Conservation (phyloP, 2,113 vertebrate species). For the Microcebus lehilahytsara region DNA sequence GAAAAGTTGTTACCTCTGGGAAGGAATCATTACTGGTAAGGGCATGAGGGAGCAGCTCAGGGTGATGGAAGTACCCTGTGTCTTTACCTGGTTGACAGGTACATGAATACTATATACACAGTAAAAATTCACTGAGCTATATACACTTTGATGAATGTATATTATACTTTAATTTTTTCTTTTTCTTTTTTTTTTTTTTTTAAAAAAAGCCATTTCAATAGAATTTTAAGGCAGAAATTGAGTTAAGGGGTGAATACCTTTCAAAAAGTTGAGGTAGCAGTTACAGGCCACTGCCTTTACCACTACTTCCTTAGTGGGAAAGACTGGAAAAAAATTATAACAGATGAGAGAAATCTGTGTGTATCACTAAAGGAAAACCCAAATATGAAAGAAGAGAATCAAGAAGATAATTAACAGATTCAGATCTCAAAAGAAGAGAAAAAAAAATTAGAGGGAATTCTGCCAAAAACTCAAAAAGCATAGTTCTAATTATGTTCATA, state of each 20-base stretch:
- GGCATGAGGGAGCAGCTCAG: too few species aligned
- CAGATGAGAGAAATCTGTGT: neutral
- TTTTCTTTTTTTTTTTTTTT: neutral
- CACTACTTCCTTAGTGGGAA: neutral
- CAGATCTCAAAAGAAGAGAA: neutral
- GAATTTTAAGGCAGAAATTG: neutral
- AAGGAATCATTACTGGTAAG: neutral
- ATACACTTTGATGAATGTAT: neutral
- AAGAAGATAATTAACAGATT: neutral
- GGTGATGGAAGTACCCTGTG: neutral
- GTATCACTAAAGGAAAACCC: neutral
- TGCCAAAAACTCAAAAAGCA: neutral
- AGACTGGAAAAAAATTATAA: neutral
- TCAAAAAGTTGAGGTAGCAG: neutral
- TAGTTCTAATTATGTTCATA: neutral
- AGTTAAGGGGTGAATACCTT: neutral
- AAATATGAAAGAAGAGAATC: conserved; percentile 22
- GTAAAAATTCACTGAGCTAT: neutral
- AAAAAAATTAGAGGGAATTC: neutral
- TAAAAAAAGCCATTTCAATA: neutral
- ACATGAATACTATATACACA: neutral
- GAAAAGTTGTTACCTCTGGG: neutral
- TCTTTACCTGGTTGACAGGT: neutral
- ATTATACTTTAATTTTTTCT: neutral
- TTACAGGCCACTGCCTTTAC: neutral